Conservation (phyloP, 2,113 vertebrate species). For the Pterocles orientalis region DNA sequence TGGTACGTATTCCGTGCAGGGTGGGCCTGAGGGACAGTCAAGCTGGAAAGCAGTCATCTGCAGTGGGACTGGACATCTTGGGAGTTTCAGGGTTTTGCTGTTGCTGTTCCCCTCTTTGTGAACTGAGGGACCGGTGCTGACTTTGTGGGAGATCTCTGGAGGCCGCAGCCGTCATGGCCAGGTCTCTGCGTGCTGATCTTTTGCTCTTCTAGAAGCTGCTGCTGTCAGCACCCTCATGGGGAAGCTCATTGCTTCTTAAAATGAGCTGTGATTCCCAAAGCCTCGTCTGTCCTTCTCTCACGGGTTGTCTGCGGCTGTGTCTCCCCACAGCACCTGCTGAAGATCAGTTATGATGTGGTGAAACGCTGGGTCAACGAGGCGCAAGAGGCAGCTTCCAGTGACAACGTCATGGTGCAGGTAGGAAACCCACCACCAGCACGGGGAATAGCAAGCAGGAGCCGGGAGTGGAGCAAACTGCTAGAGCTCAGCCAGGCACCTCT, state of each 20-base stretch:
- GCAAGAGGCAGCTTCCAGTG: conserved; percentile 84
- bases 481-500: neutral
- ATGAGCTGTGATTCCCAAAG: neutral
- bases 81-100: neutral
- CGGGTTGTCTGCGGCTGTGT: neutral
- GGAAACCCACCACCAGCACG: neutral
- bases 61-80: neutral
- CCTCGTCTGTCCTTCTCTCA: neutral
- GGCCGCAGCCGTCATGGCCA: neutral
- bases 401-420: conserved; percentile 87
- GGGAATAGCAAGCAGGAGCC: neutral
- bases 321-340: conserved; percentile 78
- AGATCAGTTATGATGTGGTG: conserved; percentile 81
- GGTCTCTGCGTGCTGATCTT: neutral
- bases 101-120: neutral
- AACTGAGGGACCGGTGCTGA: neutral
- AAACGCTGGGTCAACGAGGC: conserved; percentile 87
- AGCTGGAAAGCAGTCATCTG: neutral
- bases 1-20: conserved; percentile 68
- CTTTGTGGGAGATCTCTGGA: neutral
- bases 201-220: neutral
- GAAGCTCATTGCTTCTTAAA: neutral
- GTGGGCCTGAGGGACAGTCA: neutral
- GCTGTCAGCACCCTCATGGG: neutral
- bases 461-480: neutral